A percentile compares a stretch with the other conserved stretches of the same genome.
Conservation (phyloP, 2,113 vertebrate species). For the Chaetorhynchus papuensis region DNA sequence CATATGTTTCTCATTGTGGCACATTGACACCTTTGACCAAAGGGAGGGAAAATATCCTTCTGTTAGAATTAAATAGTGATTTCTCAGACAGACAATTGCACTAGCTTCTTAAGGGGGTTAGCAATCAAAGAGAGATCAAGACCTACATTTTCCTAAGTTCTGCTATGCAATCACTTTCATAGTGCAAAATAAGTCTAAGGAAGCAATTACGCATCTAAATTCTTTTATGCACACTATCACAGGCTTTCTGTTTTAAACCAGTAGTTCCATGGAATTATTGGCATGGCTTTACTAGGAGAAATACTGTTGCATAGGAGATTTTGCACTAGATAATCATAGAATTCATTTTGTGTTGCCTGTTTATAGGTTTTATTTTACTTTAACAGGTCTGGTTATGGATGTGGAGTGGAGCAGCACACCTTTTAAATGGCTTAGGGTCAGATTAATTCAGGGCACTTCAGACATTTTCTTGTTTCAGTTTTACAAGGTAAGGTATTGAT, state of each 20-base stretch:
- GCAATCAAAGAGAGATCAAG: neutral
- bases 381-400: neutral
- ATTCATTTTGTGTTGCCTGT: neutral
- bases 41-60: neutral
- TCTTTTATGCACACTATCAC: neutral
- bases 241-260: neutral
- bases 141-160: neutral
- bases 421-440: neutral
- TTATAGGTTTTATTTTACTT: neutral
- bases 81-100: neutral
- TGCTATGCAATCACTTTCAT: neutral
- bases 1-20: neutral
- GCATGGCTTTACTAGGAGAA: neutral
- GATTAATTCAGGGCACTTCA: neutral
- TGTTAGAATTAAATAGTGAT: neutral
- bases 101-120: neutral
- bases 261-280: neutral
- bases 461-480: neutral
- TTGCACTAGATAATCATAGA: neutral
- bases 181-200: neutral
- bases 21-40: neutral
- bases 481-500: neutral
- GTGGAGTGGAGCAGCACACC: neutral
- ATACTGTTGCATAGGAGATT: neutral
- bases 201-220: neutral